phyloP scores from a whole-genome alignment of 2,888 invertebrate genomes.

The Abrostola triplasia region DNA sequence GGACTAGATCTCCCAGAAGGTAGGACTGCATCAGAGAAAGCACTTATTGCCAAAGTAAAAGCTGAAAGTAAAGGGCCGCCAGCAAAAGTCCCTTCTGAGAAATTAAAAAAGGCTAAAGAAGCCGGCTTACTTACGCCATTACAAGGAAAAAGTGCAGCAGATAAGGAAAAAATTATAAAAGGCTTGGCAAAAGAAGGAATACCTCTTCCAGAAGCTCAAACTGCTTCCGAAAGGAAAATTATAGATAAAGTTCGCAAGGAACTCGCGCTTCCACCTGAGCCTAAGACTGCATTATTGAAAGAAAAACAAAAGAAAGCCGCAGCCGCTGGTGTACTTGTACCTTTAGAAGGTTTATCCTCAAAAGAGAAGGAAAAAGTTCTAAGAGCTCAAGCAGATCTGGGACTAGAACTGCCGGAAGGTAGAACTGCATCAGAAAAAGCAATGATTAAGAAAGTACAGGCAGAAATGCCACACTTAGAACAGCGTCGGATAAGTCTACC shows the following conservation, averaged over 20 bases:
- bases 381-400: slow-evolving; percentile 32
- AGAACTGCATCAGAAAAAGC: slow-evolving; percentile 41
- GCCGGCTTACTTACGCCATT: neutral
- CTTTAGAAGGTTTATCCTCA: slow-evolving; percentile 47
- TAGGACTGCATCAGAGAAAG: slow-evolving; percentile 33
- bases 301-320: slow-evolving; percentile 50
- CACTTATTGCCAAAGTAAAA: slow-evolving; percentile 31
- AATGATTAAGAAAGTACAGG: slow-evolving; percentile 27
- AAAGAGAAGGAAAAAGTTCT: slow-evolving; percentile 51
- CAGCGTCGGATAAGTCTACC: neutral
- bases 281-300: slow-evolving; percentile 50
- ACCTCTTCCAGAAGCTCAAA: slow-evolving; percentile 24
- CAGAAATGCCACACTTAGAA: slow-evolving; percentile 5
- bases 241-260: slow-evolving; percentile 56
- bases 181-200: slow-evolving; percentile 19
- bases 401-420: slow-evolving; percentile 33
- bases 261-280: slow-evolving; percentile 60
- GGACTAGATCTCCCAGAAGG: slow-evolving; percentile 36
- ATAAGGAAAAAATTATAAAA: slow-evolving; percentile 53
- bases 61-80: slow-evolving; percentile 28
- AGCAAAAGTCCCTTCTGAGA: slow-evolving; percentile 13
- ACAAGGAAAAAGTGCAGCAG: slow-evolving; percentile 6
- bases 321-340: slow-evolving; percentile 49
- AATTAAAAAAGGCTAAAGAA: slow-evolving; percentile 4
- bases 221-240: slow-evolving; percentile 47